Evolutionary conservation across 2,888 invertebrate genomes (phyloP), one percentile per base, ranked within the genome.

Genomic region (Trichopoda pennipes): DNA sequence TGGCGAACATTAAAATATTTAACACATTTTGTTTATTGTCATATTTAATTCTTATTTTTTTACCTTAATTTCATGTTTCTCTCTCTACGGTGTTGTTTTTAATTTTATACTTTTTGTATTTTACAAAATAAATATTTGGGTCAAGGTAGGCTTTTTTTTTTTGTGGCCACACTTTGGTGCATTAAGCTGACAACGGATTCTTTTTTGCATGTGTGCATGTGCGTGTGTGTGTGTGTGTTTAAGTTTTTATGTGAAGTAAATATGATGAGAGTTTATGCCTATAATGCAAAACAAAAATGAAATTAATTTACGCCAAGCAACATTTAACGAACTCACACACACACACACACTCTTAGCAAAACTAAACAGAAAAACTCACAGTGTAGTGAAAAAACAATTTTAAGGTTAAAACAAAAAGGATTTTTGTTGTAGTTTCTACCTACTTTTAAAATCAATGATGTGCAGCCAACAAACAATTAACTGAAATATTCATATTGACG

Each of bases 101-200:
- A 17, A 14, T 32, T 32, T 44, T 44, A 23, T 32, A 7, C 16
- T 19, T 70, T 47, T 23, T n/a, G 16, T 19, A 0, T 47, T 47
- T 61, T 47, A 61, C 51, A 61, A 69, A 47, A 61, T 47, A 69
- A 56, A 63, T 69, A 63, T 77, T 77, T 58, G 28, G 77, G 77
- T 77, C 77, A 77, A 77, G 69, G 77, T 77, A 63, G 61, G 55
- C 63, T 70, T 63, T 38, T 17, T 10, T 28, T 61, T 63, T 35
- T 53, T 63, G n/a, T 19, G 49, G 47, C 77, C 53, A 42, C 51
- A 49, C 56, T 70, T 56, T 49, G 23, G 35, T 32, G 28, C 35
- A 55, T 56, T 44, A 19, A 60, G 44, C 60, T 61, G 68, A 38
- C 68, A 68, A 32, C 12, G 23, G n/a, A 23, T 58, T 44, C 1